These are phyloP conservation scores for Mus spicilegus DNA, from an alignment of 2,113 vertebrate species.

Conservation along the genomic window DNA sequence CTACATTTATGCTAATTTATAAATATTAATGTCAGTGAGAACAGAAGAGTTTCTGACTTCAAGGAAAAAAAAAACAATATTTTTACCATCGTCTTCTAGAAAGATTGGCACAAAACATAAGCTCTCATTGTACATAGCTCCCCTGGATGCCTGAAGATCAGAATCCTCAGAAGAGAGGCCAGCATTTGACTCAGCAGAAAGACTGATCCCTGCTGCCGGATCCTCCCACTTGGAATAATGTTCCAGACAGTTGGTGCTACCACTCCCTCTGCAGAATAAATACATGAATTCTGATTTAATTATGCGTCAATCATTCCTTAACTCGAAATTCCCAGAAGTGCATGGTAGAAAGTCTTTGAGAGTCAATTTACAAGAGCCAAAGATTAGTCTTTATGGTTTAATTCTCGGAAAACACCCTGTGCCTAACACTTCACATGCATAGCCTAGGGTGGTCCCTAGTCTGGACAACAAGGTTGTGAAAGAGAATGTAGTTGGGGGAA, in stretches of 20 bases:
- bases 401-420: conserved; percentile 42
- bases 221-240: conserved; percentile 76
- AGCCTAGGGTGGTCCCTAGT: neutral
- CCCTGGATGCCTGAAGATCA: neutral
- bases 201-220: conserved; percentile 67
- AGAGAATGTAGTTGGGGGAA: conserved; percentile 4
- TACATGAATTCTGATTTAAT: conserved; percentile 60
- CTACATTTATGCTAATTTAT: neutral
- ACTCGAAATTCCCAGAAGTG: conserved; percentile 60
- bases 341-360: conserved; percentile 10
- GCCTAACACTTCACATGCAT: neutral
- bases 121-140: neutral
- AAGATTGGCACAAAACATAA: conserved; percentile 15
- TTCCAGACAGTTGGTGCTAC: conserved; percentile 70
- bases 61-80: neutral
- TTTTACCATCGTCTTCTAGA: neutral
- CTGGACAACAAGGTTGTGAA: neutral
- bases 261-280: conserved; percentile 77
- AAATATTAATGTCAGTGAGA: conserved; percentile 36
- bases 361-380: conserved; percentile 27
- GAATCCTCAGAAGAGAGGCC: conserved; percentile 63
- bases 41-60: conserved; percentile 37
- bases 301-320: conserved; percentile 54
- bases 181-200: conserved; percentile 77
- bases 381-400: conserved; percentile 20